phyloP scores from a whole-genome alignment of 2,888 invertebrate genomes.

The Dynastes grantii region DNA sequence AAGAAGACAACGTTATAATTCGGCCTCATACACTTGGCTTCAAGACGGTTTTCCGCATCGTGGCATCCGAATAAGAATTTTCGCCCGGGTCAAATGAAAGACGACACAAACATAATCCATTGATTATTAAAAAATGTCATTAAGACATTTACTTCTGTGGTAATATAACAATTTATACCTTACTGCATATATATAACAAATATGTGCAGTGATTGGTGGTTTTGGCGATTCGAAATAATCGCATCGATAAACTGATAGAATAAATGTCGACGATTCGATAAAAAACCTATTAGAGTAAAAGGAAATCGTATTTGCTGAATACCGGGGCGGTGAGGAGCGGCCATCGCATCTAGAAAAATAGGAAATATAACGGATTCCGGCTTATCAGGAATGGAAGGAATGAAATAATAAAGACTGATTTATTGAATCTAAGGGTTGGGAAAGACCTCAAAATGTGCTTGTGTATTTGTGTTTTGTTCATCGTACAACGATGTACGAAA shows the following conservation, averaged over 20 bases:
- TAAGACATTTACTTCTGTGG: too few species aligned
- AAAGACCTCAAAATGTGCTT: slow-evolving; percentile 1
- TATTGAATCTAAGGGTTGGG: slow-evolving; percentile 47
- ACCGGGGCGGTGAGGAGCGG: slow-evolving; percentile 34
- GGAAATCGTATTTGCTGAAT: slow-evolving; percentile 47
- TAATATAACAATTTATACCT: too few species aligned
- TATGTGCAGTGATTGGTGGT: not conserved
- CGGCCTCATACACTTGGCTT: not conserved
- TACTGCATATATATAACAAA: not conserved
- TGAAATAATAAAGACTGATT: slow-evolving; percentile 51
- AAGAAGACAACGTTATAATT: not conserved
- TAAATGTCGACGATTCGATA: slow-evolving; percentile 31
- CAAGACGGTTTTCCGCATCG: not conserved
- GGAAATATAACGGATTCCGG: slow-evolving; percentile 47
- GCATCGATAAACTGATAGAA: slow-evolving; percentile 33
- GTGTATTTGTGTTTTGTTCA: slow-evolving; percentile 17
- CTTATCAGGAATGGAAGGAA: slow-evolving; percentile 49
- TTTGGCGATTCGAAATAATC: slow-evolving; percentile 8
- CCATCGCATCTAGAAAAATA: slow-evolving; percentile 38
- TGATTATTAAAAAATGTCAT: too few species aligned
- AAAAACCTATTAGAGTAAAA: slow-evolving; percentile 46
- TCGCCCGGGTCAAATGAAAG: not conserved
- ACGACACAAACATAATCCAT: not conserved
- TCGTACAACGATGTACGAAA: slow-evolving; percentile 18
- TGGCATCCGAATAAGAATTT: not conserved